These are phyloP conservation scores for Melanotaenia parkinsoni DNA, from an alignment of 2,797 vertebrate genomes.

Conservation along the genomic window DNA sequence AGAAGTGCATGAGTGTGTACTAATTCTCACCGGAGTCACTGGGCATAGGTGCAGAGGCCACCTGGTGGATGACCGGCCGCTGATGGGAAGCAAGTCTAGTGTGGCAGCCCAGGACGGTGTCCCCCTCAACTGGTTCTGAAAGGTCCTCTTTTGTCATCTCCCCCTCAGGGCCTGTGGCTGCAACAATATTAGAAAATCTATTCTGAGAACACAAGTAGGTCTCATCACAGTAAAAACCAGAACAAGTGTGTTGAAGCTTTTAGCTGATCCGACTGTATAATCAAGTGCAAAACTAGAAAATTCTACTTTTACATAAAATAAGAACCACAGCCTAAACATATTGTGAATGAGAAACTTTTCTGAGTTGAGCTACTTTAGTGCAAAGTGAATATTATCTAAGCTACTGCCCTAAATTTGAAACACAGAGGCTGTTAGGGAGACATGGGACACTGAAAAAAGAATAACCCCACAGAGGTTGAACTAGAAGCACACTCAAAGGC, in stretches of 20 bases:
- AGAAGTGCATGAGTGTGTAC: neutral
- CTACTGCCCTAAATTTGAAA: conserved; percentile 9
- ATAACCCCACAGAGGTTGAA: conserved; percentile 3
- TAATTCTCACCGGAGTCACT: conserved; percentile 89
- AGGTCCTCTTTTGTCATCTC: conserved; percentile 98
- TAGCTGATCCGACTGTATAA: conserved; percentile 3
- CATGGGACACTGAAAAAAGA: conserved; percentile 4
- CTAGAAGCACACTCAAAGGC: conserved; percentile 15
- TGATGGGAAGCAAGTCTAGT: conserved; percentile 77
- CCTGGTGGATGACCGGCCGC: conserved; percentile 88
- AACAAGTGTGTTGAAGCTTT: conserved; percentile 10
- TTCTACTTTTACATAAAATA: too few species aligned
- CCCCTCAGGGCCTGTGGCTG: conserved; percentile 69
- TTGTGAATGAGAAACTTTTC: neutral
- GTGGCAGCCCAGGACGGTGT: conserved; percentile 77
- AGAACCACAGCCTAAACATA: too few species aligned
- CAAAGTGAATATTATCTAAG: neutral
- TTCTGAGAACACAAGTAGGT: conserved; percentile 66
- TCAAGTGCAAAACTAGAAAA: neutral
- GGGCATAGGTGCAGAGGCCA: conserved; percentile 96
- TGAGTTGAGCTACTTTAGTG: neutral
- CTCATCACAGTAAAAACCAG: conserved; percentile 43
- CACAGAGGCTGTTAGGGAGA: neutral
- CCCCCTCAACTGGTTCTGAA: conserved; percentile 84
- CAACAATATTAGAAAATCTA: conserved; percentile 59